Evolutionary conservation across 2,888 invertebrate species (phyloP), one percentile per base, ranked within the genome.

Genomic region (Cinara cedri): DNA sequence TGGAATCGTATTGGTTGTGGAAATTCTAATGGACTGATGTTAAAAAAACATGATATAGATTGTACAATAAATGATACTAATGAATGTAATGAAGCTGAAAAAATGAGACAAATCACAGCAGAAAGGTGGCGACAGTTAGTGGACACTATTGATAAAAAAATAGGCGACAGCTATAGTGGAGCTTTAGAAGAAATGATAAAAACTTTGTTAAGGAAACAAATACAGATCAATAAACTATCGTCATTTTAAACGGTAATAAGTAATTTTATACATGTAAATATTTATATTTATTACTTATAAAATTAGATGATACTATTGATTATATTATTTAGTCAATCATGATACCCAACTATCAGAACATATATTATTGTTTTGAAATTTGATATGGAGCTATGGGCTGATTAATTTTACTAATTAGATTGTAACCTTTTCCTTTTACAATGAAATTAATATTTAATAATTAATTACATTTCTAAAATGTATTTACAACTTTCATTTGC

Each of bases 71-170:
- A 78, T 68, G 57, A 49, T 68, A 68, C 76, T 21, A 68, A 68
- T 21, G 76, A 78, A 78, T 68, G 44, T 14, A 66, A 57, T n/a
- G 76, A 78, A 68, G 57, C 76, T n/a, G 66, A 68, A 34, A 78
- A 60, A 68, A 78, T 78, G 19, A 68, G 76, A 21, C 76, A 78
- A n/a, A 68, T 78, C 3, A 78, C 76, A 60, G 49, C 68, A 16
- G 68, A 78, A 4, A 78, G 76, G 19, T 78, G 76, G 76, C 24
- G 19, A 34, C 76, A 78, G 8, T 68, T 78, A 68, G 76, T 78
- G 0, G 76, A 66, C 19, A 78, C 76, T 19, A 78, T 78, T 60
- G 60, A 78, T 68, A 78, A 68, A 1, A 78, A 68, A 11, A 78
- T 78, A 49, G 57, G 68, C 68, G 68, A 78, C 6, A 78, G 76